phyloP scores from a whole-genome alignment of 2,888 invertebrate species.

The Leptinotarsa juncta region DNA sequence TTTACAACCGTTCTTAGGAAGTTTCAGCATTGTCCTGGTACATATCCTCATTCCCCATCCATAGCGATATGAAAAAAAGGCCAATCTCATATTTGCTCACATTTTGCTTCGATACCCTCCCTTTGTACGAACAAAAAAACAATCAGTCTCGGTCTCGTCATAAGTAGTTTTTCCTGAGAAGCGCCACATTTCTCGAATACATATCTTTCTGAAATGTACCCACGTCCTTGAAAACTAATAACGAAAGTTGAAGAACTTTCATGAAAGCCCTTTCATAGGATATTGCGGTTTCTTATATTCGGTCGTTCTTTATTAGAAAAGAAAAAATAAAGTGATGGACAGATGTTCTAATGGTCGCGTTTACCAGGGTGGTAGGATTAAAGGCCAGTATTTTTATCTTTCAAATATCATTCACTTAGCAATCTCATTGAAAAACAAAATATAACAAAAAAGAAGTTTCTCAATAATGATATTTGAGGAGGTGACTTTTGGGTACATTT shows the following conservation, averaged over 20 bases:
- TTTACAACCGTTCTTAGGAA: constrained; percentile 6
- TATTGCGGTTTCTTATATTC: constrained; percentile 6
- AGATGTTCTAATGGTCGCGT: background rate
- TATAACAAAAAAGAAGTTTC: no score
- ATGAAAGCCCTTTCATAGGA: background rate
- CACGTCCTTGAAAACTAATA: constrained; percentile 21
- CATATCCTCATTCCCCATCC: background rate
- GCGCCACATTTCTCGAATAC: constrained; percentile 13
- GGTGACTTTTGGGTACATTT: no score
- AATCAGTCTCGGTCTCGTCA: constrained; percentile 1
- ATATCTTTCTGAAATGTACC: constrained; percentile 13
- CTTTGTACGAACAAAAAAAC: background rate
- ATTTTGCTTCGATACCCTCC: constrained; percentile 2
- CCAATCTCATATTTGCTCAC: constrained; percentile 9
- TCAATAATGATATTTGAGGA: no score
- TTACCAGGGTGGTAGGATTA: background rate
- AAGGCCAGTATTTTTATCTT: background rate
- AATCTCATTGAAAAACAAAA: no score
- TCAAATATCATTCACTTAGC: background rate
- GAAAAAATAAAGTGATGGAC: background rate
- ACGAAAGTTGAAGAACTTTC: constrained; percentile 15
- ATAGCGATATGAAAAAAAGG: background rate
- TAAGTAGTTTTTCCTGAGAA: constrained; percentile 10
- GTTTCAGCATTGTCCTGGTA: constrained; percentile 7
- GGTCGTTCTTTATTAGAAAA: background rate